Base-by-base conservation (phyloP, 2,113 vertebrate species). In the Vulpes ferrilata region DNA sequence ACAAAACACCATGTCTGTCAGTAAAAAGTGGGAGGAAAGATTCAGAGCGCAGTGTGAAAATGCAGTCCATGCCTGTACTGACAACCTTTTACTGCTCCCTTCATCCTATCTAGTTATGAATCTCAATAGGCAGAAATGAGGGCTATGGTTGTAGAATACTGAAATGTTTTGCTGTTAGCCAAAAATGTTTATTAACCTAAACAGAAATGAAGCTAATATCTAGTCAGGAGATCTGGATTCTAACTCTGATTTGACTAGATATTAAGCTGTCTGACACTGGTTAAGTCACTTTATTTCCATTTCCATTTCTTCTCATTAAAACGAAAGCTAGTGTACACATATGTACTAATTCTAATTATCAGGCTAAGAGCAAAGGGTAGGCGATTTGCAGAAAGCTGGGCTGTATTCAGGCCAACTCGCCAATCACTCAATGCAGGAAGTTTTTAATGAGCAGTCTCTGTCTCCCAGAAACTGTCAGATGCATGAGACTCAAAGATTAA, bases 381-480 rank as follows among this genome's bases (percentile, higher is more conserved):
- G 22, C 85, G 93, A 88, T 57, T n/a, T 95, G 76, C 11, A 96
- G 30, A 90, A 89, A 43, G 43, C 43, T 17, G 22, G 48, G 32
- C 73, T 91, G 30, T 85, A 78, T 57, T 94, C n/a, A 93, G 16
- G 30, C n/a, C 30, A 97, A 89, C 20, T 92, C 82, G 85, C 15
- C 32, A 93, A 69, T 43, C 93, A 78, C 2, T 81, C 85, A 85
- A 64, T 73, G 20, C 10, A 97, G 86, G 10, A 84, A 64, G 53
- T 30, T 94, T 94, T 92, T 78, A 71, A 76, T 48, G 53, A 84
- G 25, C 3, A 85, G 60, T 65, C 19, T 87, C 60, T 86, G 48
- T 89, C 55, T 86, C 76, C 30, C n/a, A 96, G 74, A 83, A 98
- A 96, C n/a, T 79, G 57, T 74, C 43, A 97, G 88, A 96, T 67